Evolutionary conservation across 1,140 invertebrate genomes (phyloP), one percentile per base, ranked within the genome.

Genomic region (Lordiphosa collinella): DNA sequence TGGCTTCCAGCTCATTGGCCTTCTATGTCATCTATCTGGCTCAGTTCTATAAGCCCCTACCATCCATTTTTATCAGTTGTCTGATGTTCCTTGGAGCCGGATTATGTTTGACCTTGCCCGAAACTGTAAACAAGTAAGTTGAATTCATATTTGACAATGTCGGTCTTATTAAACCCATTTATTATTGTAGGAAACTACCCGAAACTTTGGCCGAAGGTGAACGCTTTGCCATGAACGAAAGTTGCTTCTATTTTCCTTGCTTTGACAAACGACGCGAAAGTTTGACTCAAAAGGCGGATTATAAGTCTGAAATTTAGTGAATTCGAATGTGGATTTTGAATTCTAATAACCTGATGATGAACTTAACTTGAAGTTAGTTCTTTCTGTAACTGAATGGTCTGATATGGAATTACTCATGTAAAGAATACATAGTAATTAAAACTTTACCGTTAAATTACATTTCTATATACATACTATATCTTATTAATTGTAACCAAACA

Each of bases 141-240:
- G 2, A 1, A 49, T 7, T 11, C 0, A 0, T 10, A 0, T 10
- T n/a, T 6, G 0, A 11, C 4, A 11, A 1, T 4, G 2, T 4
- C 0, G 5, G 4, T 2, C 9, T 13, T 4, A 12, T 29, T 14
- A 25, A n/a, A n/a, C 29, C n/a, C 29, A 18, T 13, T 10, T 50
- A 41, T 32, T 5, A 6, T 1, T 32, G n/a, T 7, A 88, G 87
- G 41, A 87, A 86, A 86, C 75, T 92, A 10, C 92, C 92, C 2
- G 90, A 92, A 47, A 91, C 91, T 6, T 66, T 93, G 41, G 74
- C 90, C 53, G 92, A 93, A 64, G 92, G 91, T 0, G 92, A 93
- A 74, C 61, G 85, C 1, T 93, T 93, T 71, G 92, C 91, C 4
- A 90, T 90, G 60, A 86, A 90, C 59, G 91, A 92, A 65, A 60